These are phyloP conservation scores for Rotaria sp. DNA, from an alignment of 2,888 invertebrate genomes.

Conservation along the genomic window DNA sequence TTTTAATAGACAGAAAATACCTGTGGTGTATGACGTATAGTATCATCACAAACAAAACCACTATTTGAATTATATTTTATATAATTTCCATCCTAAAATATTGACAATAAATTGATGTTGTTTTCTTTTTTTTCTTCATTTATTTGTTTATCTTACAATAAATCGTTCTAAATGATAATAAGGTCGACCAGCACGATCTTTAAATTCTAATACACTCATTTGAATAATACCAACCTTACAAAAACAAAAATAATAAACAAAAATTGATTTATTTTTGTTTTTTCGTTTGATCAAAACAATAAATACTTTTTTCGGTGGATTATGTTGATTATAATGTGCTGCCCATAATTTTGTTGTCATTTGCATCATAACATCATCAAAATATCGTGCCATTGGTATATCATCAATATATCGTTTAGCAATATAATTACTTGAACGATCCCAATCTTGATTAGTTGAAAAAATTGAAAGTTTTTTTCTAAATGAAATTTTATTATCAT, in stretches of 20 bases:
- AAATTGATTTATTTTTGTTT: neutral
- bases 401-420: slow-evolving; percentile 59
- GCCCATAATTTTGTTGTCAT: slow-evolving; percentile 63
- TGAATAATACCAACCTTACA: slow-evolving; percentile 60
- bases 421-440: slow-evolving; percentile 59
- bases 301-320: slow-evolving; percentile 59
- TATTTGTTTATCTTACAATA: slow-evolving; percentile 52
- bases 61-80: slow-evolving; percentile 62
- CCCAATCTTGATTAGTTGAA: slow-evolving; percentile 55
- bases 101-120: too few relatives aligned
- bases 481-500: too few relatives aligned
- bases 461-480: slow-evolving; percentile 58
- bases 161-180: slow-evolving; percentile 60
- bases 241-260: too few relatives aligned
- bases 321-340: slow-evolving; percentile 61
- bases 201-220: slow-evolving; percentile 60
- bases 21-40: slow-evolving; percentile 59
- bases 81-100: slow-evolving; percentile 56
- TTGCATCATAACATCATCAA: slow-evolving; percentile 61
- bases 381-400: slow-evolving; percentile 58
- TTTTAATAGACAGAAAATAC: slow-evolving; percentile 41
- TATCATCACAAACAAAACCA: slow-evolving; percentile 59
- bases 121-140: slow-evolving; percentile 44
- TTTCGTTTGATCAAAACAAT: too few relatives aligned
- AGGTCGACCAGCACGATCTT: slow-evolving; percentile 54